phyloP scores from a whole-genome alignment of 2,113 vertebrate genomes.

The Chauna torquata region DNA sequence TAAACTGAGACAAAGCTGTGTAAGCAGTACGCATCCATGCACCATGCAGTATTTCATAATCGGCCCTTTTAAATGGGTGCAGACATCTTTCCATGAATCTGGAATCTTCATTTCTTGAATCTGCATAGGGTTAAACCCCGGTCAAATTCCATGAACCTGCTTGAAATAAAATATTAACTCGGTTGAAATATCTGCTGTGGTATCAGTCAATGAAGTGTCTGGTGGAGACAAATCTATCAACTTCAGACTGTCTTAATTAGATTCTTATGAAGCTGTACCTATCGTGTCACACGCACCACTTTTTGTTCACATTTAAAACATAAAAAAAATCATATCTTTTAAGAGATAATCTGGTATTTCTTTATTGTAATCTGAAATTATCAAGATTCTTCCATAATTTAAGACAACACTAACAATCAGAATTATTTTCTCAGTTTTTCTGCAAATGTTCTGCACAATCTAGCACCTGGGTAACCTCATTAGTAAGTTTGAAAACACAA shows the following conservation, averaged over 20 bases:
- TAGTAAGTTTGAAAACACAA: neutral
- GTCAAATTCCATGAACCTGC: slow-evolving; percentile 9
- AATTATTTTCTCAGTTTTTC: neutral
- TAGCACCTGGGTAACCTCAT: neutral
- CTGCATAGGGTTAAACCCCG: neutral
- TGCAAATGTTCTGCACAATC: neutral
- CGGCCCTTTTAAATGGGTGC: neutral
- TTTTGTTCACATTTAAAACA: neutral
- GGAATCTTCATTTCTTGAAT: neutral
- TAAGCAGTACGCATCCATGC: neutral
- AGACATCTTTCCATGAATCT: neutral
- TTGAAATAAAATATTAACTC: slow-evolving; percentile 53
- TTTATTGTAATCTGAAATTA: neutral
- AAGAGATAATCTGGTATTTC: neutral
- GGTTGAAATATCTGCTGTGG: slow-evolving; percentile 8
- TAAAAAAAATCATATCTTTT: neutral
- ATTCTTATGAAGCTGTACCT: neutral
- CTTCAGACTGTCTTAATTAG: neutral
- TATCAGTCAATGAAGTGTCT: slow-evolving; percentile 21
- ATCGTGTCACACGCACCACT: neutral
- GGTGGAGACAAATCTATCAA: neutral
- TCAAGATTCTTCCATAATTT: neutral
- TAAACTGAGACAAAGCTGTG: neutral
- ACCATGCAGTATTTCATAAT: neutral
- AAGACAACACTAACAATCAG: neutral